A percentile compares a stretch with the other conserved stretches of the same genome.
Evolutionary conservation across 2,113 vertebrate genomes (phyloP).

Genomic region (Percina caprodes): DNA sequence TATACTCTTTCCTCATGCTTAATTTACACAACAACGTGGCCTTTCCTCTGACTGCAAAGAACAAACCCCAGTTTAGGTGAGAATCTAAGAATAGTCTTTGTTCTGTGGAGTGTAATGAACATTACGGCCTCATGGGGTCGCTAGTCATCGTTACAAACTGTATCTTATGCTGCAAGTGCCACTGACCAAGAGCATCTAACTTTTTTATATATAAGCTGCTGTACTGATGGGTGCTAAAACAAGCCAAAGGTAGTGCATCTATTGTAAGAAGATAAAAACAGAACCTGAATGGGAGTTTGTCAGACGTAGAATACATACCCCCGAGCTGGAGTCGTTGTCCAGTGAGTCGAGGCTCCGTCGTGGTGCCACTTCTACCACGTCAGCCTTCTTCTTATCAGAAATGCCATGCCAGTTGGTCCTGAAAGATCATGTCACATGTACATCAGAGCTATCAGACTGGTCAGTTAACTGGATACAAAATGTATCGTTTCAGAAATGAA

Average conservation of each 20-base stretch:
- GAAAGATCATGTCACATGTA: neutral
- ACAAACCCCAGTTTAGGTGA: neutral
- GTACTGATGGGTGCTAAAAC: neutral
- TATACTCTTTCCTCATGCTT: neutral
- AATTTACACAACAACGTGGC: neutral
- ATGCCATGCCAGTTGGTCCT: conserved; percentile 65
- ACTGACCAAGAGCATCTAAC: neutral
- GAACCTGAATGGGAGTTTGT: too few relatives aligned
- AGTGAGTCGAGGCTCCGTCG: conserved; percentile 46
- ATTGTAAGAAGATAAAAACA: neutral
- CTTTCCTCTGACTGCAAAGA: neutral
- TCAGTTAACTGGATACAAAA: neutral
- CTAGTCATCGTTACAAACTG: neutral
- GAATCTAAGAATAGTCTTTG: neutral
- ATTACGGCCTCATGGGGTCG: conserved; percentile 12
- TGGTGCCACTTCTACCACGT: conserved; percentile 41
- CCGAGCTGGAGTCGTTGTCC: conserved; percentile 64
- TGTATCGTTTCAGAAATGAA: neutral
- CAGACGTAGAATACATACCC: conserved; percentile 58
- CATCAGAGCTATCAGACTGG: neutral
- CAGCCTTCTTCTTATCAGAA: conserved; percentile 60
- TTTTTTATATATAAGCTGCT: neutral
- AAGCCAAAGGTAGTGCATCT: neutral
- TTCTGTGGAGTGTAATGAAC: conserved; percentile 7
- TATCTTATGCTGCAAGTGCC: neutral